Conservation (phyloP, 1,140 invertebrate genomes). For the Drosophila truncata region DNA sequence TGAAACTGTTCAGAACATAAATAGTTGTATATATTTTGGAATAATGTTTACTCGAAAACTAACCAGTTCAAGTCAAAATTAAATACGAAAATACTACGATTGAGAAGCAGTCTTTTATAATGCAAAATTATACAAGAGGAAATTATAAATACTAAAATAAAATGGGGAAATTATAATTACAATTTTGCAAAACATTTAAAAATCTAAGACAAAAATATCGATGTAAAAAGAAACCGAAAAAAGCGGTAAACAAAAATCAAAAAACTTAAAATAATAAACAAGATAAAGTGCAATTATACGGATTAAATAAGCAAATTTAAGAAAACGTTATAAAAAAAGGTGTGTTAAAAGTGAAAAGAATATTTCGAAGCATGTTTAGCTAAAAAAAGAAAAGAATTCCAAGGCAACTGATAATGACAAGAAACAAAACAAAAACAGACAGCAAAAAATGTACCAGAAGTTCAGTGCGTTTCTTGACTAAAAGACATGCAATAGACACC, state of each 20-base stretch:
- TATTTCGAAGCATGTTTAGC: constrained; percentile 71
- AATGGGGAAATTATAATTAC: constrained; percentile 29
- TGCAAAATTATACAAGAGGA: constrained; percentile 59
- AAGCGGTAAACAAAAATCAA: constrained; percentile 62
- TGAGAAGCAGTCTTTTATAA: constrained; percentile 52
- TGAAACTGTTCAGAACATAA: constrained; percentile 65
- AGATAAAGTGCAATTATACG: constrained; percentile 82
- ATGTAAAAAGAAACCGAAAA: constrained; percentile 45
- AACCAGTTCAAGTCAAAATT: constrained; percentile 61
- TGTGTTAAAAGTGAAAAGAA: constrained; percentile 53
- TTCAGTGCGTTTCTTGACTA: constrained; percentile 24
- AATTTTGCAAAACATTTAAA: constrained; percentile 48
- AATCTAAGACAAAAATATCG: constrained; percentile 58
- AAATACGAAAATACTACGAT: constrained; percentile 28
- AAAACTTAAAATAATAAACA: constrained; percentile 64
- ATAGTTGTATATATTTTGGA: constrained; percentile 84
- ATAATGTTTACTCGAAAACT: constrained; percentile 75
- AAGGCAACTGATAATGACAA: constrained; percentile 46
- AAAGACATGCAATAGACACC: not conserved
- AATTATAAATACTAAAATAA: constrained; percentile 23
- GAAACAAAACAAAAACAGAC: constrained; percentile 33
- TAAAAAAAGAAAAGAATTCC: constrained; percentile 44
- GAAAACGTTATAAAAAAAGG: constrained; percentile 55
- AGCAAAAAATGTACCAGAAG: constrained; percentile 15
- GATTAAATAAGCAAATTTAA: constrained; percentile 79